Evolutionary conservation across 2,797 vertebrate species (phyloP), one percentile per base, ranked within the genome.

Genomic region (Pangasius djambal): DNA sequence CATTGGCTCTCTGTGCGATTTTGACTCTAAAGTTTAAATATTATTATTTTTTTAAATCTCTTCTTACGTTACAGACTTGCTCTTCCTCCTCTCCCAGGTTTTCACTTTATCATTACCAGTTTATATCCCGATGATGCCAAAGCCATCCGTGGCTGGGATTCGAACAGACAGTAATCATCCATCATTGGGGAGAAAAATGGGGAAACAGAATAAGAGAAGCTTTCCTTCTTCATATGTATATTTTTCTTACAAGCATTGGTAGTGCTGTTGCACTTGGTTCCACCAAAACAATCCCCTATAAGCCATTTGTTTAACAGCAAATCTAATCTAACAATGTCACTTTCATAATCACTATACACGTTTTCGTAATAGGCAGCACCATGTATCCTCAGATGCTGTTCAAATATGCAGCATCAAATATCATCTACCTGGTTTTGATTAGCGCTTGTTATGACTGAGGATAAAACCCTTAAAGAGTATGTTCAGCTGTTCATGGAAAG

Each of bases 401-500:
- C 22, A 4, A 59, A 6, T 94, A 94, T 0, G 91, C 93, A 18
- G 88, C 94, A 57, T 94, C 94, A 84, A 95, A 95, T 90, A 94
- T 97, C 79, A 95, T 96, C 91, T 96, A 93, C 79, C 92, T 94
- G 87, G 93, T 97, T 86, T 91, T 97, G 89, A 96, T 94, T 37
- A 95, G 94, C 9, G 92, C 6, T 2, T 95, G 95, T 52, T 95
- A 88, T 6, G 92, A 96, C 12, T 95, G 89, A 94, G 0, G 92
- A 95, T 0, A 31, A 93, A 10, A 91, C 89, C 81, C 94, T 96
- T 74, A 93, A 91, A 89, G 25, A 86, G 25, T 91, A 95, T 34
- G 22, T 96, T 89, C 34, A 22, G 0, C 85, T 92, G 28, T 94
- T 93, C 8, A 94, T 89, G 31, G 94, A 95, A 85, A 94, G 86